phyloP scores from a whole-genome alignment of 2,113 vertebrate species.

The Amphiprion percula region DNA sequence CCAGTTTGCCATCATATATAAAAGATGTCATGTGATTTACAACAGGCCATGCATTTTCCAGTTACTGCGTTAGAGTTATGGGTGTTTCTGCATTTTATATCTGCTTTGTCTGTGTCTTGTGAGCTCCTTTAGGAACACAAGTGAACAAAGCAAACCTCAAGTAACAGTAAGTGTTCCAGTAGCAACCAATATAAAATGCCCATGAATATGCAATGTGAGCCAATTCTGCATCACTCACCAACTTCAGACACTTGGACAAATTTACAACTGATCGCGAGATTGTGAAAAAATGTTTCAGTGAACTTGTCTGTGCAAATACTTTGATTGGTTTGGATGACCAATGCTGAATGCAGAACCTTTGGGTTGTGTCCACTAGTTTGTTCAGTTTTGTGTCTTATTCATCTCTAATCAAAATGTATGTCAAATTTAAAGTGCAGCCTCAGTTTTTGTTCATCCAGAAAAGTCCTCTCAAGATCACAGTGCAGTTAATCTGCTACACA shows the following conservation, averaged over 20 bases:
- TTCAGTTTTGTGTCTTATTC: constrained; percentile 11
- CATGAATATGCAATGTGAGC: background rate
- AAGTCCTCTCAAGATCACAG: constrained; percentile 27
- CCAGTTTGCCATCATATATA: background rate
- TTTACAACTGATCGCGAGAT: background rate
- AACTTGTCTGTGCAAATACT: background rate
- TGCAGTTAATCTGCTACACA: constrained; percentile 41
- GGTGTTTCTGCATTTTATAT: background rate
- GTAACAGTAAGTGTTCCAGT: background rate
- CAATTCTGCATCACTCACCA: background rate
- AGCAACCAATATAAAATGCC: background rate
- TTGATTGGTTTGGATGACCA: background rate
- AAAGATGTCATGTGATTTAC: constrained; percentile 13
- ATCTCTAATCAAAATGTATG: background rate
- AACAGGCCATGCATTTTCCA: constrained; percentile 4
- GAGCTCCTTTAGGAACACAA: too few relatives aligned
- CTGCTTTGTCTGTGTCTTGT: background rate
- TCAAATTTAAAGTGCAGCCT: background rate
- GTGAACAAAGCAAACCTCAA: background rate
- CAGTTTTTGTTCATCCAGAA: constrained; percentile 10
- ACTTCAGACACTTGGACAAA: background rate
- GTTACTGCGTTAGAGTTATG: background rate
- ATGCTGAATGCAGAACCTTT: background rate
- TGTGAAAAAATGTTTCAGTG: background rate
- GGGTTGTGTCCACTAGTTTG: constrained; percentile 10